Evolutionary conservation across 2,888 invertebrate species (phyloP).

Genomic region (Parapristionchus giblindavisi): DNA sequence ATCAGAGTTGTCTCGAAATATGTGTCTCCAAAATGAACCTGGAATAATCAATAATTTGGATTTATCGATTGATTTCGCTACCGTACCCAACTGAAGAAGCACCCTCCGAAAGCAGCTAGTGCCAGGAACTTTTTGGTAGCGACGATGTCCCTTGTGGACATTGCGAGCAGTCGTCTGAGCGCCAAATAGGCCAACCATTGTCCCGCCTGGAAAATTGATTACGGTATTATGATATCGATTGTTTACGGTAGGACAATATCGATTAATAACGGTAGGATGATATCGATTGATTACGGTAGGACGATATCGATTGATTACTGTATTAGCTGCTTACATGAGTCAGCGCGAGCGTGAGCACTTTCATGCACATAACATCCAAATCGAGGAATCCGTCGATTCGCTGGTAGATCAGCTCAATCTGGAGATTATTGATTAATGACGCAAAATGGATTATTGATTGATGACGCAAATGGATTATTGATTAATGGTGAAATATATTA

Average conservation of each 20-base stretch:
- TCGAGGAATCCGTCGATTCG: constrained; percentile 53
- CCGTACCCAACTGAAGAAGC: constrained; percentile 28
- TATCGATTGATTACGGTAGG: not conserved
- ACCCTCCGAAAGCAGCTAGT: constrained; percentile 47
- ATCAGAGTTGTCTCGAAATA: constrained; percentile 63
- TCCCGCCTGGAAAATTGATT: constrained; percentile 41
- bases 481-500: not conserved
- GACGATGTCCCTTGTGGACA: constrained; percentile 59
- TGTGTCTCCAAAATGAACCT: constrained; percentile 63
- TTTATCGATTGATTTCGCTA: not conserved
- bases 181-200: constrained; percentile 64
- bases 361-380: constrained; percentile 48
- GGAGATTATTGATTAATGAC: not conserved
- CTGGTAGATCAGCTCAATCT: constrained; percentile 53
- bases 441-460: not conserved
- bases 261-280: no score
- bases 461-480: not conserved
- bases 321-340: constrained; percentile 45
- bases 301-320: not conserved
- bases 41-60: not conserved
- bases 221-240: not conserved
- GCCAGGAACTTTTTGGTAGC: constrained; percentile 62
- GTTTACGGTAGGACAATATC: not conserved
- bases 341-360: constrained; percentile 49
- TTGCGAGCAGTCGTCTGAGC: constrained; percentile 57